Evolutionary conservation across 2,113 vertebrate genomes (phyloP).

Genomic region (Catharus fuscescens): DNA sequence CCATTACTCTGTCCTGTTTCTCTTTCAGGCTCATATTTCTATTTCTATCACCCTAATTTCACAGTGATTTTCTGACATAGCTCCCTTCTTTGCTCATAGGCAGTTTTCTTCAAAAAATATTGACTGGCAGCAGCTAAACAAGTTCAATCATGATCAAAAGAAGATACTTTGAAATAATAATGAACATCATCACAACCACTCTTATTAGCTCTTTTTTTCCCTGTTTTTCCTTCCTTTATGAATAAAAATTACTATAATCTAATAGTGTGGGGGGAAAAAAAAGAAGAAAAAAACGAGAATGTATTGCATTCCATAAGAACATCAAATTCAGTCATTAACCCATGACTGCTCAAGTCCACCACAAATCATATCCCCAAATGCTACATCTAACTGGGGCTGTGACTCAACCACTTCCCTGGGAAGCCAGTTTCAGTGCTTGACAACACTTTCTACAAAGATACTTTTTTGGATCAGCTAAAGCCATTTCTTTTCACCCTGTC

Average conservation of each 20-base stretch:
- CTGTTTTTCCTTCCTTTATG: neutral
- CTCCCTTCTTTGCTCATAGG: neutral
- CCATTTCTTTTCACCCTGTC: neutral
- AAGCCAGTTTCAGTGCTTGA: neutral
- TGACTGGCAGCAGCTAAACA: neutral
- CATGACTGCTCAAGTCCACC: neutral
- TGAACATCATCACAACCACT: neutral
- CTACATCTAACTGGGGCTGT: neutral
- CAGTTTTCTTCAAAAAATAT: neutral
- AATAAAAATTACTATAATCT: neutral
- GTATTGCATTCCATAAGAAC: accelerated
- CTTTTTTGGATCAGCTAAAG: neutral
- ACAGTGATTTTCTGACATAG: neutral
- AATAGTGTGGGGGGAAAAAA: accelerated
- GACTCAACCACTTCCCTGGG: neutral
- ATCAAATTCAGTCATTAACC: neutral
- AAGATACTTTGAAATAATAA: neutral
- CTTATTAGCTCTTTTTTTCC: neutral
- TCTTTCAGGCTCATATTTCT: neutral
- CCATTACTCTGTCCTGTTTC: neutral
- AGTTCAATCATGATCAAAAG: neutral
- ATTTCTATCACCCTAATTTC: neutral
- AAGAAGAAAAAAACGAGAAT: neutral
- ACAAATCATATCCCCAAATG: neutral
- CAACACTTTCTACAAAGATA: neutral